Conservation (phyloP, 2,888 invertebrate species). For the Pseudoips prasinana region DNA sequence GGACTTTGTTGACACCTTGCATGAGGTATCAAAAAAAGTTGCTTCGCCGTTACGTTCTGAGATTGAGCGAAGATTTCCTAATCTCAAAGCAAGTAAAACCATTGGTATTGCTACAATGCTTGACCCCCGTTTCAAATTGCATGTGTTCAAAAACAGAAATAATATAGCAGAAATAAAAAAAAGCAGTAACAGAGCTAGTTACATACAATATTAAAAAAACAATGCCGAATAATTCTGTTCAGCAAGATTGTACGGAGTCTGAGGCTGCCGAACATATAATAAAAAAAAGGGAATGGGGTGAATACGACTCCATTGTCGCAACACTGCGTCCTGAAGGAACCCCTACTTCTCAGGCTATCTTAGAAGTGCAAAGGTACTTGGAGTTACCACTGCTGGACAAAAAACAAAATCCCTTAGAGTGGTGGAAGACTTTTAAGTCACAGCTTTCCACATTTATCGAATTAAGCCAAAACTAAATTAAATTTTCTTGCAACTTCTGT, state of each 20-base stretch:
- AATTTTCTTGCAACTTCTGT: conserved; percentile 15
- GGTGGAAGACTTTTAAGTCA: conserved; percentile 11
- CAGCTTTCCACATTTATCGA: conserved; percentile 10
- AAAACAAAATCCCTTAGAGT: conserved; percentile 7
- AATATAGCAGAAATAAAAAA: conserved; percentile 1
- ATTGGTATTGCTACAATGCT: conserved; percentile 11
- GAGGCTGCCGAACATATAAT: conserved; percentile 2
- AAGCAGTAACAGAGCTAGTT: conserved; percentile 4
- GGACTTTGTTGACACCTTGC: conserved; percentile 7
- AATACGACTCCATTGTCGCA: conserved; percentile 6
- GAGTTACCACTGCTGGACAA: conserved; percentile 8
- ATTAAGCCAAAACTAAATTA: conserved; percentile 9
- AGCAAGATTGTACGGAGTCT: too few species aligned
- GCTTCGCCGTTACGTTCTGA: conserved; percentile 8
- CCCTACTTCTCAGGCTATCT: conserved; percentile 10
- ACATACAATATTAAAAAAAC: conserved; percentile 4
- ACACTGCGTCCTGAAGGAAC: conserved; percentile 9
- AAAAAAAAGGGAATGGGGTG: conserved; percentile 6
- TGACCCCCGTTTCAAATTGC: conserved; percentile 13
- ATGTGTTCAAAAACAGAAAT: conserved; percentile 6
- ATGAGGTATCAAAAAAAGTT: conserved; percentile 5
- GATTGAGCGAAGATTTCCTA: conserved; percentile 11
- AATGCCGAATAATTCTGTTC: conserved; percentile 5
- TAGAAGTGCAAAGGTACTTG: conserved; percentile 14
- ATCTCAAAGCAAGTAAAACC: conserved; percentile 13